Evolutionary conservation across 1,140 invertebrate species (phyloP).

Genomic region (Harlomillsia oculata): DNA sequence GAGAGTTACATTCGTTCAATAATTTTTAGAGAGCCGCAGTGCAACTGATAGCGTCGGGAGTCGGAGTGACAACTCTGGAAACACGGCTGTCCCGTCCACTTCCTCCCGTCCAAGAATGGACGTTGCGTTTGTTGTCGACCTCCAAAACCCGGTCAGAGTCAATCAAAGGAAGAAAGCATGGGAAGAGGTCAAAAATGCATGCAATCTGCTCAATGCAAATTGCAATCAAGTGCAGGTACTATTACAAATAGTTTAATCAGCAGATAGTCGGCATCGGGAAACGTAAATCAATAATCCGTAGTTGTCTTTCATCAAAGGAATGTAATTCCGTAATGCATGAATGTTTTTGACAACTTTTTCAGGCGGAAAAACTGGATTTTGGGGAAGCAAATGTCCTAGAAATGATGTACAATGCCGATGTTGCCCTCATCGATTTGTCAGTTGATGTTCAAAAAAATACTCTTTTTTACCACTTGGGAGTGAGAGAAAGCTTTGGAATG

Average conservation of each 20-base stretch:
- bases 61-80: constrained; percentile 56
- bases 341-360: no score
- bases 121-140: constrained; percentile 75
- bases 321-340: no score
- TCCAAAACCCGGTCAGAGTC: constrained; percentile 59
- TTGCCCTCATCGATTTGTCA: constrained; percentile 91
- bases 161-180: constrained; percentile 64
- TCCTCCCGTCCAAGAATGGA: constrained; percentile 61
- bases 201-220: constrained; percentile 64
- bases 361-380: constrained; percentile 80
- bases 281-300: not conserved
- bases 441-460: constrained; percentile 74
- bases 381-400: constrained; percentile 74
- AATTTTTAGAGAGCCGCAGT: constrained; percentile 44
- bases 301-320: no score
- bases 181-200: constrained; percentile 73
- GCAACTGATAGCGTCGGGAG: constrained; percentile 63
- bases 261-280: not conserved
- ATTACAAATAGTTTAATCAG: not conserved
- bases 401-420: constrained; percentile 93
- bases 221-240: constrained; percentile 70
- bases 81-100: constrained; percentile 41
- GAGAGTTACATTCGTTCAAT: no score
- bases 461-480: constrained; percentile 92
- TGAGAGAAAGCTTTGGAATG: constrained; percentile 97